Percentiles rank a stretch among this genome's conserved stretches.
These are phyloP conservation scores for Lutraria rhynchaena DNA, from an alignment of 1,140 invertebrate genomes.

Conservation along the genomic window DNA sequence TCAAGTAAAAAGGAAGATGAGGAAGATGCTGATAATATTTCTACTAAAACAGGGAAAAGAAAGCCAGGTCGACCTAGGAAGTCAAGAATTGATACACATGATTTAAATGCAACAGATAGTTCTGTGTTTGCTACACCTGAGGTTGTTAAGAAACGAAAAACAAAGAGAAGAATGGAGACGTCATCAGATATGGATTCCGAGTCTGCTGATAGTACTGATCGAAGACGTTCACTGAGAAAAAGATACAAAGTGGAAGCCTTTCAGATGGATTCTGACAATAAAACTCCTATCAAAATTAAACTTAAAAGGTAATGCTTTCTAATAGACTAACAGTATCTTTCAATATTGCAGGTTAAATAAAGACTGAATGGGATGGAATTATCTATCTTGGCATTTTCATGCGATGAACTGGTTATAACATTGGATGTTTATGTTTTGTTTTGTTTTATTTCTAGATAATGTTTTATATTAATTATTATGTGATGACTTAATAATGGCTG, in stretches of 20 bases:
- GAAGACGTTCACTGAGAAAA: constrained; percentile 36
- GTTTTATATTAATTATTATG: too few species aligned
- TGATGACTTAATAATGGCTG: too few species aligned
- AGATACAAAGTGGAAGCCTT: constrained; percentile 55
- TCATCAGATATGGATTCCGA: not conserved
- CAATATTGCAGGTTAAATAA: too few species aligned
- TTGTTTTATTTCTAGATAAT: too few species aligned
- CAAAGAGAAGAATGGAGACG: constrained; percentile 7
- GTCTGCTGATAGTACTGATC: constrained; percentile 7
- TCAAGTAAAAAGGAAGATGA: not conserved
- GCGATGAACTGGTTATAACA: too few species aligned
- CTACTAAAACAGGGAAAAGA: not conserved
- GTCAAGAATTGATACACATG: not conserved
- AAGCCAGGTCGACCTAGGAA: not conserved
- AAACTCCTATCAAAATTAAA: constrained; percentile 59
- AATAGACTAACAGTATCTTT: too few species aligned
- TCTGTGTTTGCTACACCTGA: constrained; percentile 38
- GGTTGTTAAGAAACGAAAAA: constrained; percentile 4
- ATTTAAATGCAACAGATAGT: constrained; percentile 22
- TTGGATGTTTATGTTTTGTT: too few species aligned
- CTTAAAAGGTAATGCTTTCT: constrained; percentile 56
- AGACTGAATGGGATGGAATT: too few species aligned
- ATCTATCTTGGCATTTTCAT: too few species aligned
- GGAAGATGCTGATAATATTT: not conserved
- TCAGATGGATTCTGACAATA: constrained; percentile 56